These are phyloP conservation scores for Ciconia nigra DNA, from an alignment of 2,797 vertebrate species.

Conservation along the genomic window DNA sequence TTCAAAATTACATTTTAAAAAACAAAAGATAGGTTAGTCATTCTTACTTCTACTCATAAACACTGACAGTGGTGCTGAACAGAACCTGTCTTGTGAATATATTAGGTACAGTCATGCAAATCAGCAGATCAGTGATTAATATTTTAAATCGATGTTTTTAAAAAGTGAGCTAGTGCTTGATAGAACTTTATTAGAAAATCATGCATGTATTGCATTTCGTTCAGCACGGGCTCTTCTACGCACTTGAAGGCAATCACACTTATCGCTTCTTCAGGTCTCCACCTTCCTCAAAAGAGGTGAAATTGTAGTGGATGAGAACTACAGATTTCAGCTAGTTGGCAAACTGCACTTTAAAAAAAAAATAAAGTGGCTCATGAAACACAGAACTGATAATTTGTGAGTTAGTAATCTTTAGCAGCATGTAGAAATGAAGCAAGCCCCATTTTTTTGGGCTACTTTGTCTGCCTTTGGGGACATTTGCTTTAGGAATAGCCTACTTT, in stretches of 20 bases:
- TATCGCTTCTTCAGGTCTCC: background rate
- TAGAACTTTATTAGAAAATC: background rate
- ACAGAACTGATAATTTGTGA: background rate
- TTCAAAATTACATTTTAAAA: background rate
- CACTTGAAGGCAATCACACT: background rate
- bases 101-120: rapidly evolving
- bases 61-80: background rate
- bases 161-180: background rate
- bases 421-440: background rate
- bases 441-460: rapidly evolving
- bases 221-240: rapidly evolving
- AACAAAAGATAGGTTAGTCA: background rate
- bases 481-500: background rate
- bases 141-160: no score
- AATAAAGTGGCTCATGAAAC: background rate
- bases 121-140: background rate
- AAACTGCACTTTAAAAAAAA: background rate
- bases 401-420: background rate
- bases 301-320: rapidly evolving
- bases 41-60: background rate
- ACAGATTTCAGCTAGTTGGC: background rate
- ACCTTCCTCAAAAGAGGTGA: background rate
- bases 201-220: background rate
- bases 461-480: background rate
- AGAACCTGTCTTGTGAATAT: background rate